Evolutionary conservation across 2,888 invertebrate species (phyloP), one percentile per base, ranked within the genome.

Genomic region (Xestia ashworthii): DNA sequence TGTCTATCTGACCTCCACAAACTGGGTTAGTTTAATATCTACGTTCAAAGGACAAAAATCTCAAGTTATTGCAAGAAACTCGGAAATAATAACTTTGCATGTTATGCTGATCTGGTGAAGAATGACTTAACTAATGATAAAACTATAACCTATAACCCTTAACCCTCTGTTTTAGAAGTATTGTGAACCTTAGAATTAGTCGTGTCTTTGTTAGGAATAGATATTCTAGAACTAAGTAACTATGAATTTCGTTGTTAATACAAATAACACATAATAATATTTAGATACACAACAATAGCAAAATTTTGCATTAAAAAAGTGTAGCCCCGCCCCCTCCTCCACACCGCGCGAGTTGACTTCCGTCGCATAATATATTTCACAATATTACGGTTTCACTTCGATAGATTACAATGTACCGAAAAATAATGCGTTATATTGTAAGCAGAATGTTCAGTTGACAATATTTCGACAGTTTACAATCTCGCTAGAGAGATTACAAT

Each of bases 71-170:
- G 53, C 74, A 71, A 72, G 12, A 53, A 67, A 38, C 38, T 62
- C 9, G 32, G 32, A 60, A 75, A 60, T 8, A 75, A 60, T 12
- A 81, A 85, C 66, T 71, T 46, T 71, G 83, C 83, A 85, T 85
- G 83, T 64, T 32, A 41, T 76, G 78, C 74, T 73, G 69, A 66
- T 60, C 58, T 70, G 74, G 72, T 67, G 48, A 46, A 41, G 32
- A 19, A 48, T 32, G 0, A 82, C 62, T 83, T 25, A 83, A 85
- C 58, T 25, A 81, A 67, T 79, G 14, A 44, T 44, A 44, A 50
- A 19, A 48, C 19, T 19, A 58, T 41, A 65, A 82, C 58, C 62
- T n/a, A 50, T 44, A 55, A 76, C 53, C 32, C 19, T 53, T 64
- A 68, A 80, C 67, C 55, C 14, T 65, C 22, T 76, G 76, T 65